Evolutionary conservation across 2,888 invertebrate genomes (phyloP), one percentile per base, ranked within the genome.

Genomic region (Synergus gifuensis): DNA sequence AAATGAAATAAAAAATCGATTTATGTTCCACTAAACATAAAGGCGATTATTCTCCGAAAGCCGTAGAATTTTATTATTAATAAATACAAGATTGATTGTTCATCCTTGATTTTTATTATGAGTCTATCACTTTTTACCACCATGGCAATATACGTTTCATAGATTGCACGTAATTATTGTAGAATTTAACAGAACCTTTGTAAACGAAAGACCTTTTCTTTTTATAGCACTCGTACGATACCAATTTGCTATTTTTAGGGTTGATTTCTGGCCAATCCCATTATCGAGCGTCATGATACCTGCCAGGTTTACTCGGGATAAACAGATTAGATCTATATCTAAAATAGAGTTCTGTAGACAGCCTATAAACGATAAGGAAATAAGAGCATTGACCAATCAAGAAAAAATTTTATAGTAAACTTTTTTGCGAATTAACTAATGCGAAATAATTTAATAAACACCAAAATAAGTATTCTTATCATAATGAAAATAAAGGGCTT

Each of bases 231-330:
- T 78, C 64, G 77, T 78, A 67, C 54, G 22, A 49, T 78, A 58
- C 60, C 76, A 54, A 76, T 63, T 67, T 54, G 22, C 79, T 83
- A 83, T 83, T 82, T 79, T 81, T 82, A 81, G 80, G 80, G 60
- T 76, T 78, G 28, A 81, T 79, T 82, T 78, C 78, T 73, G 69
- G 76, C 80, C 78, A 77, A 81, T 82, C 79, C 77, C 77, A 79
- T 60, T 82, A 82, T 83, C 80, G 81, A 84, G 44, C 81, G 77
- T 69, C 46, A 73, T 54, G 54, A 73, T 73, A 54, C 40, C 54
- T 73, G n/a, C 36, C 12, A 54, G 12, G 18, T 73, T 73, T 73
- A 73, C 73, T 73, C 2, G 11, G 2, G 73, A n/a, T 36, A 73
- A 73, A 58, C n/a, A 73, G 36, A 54, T 54, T 54, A 54, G 12